Percentiles rank a stretch among this genome's conserved stretches.
These are phyloP conservation scores for Cathartes aura DNA, from an alignment of 2,113 vertebrate species.

Conservation along the genomic window DNA sequence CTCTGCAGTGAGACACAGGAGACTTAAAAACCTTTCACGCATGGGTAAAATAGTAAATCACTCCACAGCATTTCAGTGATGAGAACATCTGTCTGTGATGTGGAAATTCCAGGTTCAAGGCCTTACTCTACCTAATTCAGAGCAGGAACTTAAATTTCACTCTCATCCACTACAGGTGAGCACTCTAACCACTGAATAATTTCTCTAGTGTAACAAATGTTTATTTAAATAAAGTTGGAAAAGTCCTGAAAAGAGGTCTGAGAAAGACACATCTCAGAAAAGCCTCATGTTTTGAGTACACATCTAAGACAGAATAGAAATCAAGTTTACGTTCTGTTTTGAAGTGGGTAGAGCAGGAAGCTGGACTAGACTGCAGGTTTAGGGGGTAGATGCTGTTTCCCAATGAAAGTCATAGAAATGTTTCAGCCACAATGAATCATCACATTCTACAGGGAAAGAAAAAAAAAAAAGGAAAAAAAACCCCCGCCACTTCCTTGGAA, in stretches of 20 bases:
- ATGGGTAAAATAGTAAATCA: background rate
- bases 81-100: background rate
- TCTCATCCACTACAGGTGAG: background rate
- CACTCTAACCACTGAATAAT: background rate
- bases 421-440: background rate
- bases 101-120: background rate
- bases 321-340: background rate
- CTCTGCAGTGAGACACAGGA: background rate
- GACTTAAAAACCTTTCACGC: background rate
- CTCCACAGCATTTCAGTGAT: background rate
- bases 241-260: background rate
- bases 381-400: background rate
- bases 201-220: background rate
- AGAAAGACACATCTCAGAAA: background rate
- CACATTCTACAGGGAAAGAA: background rate
- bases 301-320: background rate
- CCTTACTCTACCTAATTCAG: background rate
- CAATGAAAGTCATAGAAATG: background rate
- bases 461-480: accelerated
- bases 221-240: background rate
- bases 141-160: background rate
- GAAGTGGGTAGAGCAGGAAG: background rate
- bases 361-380: background rate
- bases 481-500: background rate
- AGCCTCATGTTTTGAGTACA: background rate